Conservation (phyloP, 1,140 invertebrate genomes). For the Tigriopus japonicus region DNA sequence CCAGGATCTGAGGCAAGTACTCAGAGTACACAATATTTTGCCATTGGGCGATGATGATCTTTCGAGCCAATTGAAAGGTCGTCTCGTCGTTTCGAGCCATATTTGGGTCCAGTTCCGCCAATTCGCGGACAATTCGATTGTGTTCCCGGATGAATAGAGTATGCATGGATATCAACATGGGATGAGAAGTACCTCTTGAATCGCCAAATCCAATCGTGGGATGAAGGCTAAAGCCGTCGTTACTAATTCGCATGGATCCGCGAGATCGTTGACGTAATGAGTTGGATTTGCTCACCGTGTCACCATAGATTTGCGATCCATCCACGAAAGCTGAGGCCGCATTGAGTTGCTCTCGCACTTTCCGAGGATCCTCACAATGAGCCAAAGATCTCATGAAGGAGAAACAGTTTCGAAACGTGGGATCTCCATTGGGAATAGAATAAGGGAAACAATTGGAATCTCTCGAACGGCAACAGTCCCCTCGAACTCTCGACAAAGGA, state of each 20-base stretch:
- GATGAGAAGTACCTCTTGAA: too few species aligned
- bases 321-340: constrained; percentile 90
- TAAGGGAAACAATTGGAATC: too few species aligned
- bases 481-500: constrained; percentile 30
- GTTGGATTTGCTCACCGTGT: constrained; percentile 54
- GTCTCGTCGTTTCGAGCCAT: constrained; percentile 21
- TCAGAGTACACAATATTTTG: constrained; percentile 18
- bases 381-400: background rate
- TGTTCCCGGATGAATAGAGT: constrained; percentile 45
- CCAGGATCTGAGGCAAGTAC: constrained; percentile 33
- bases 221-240: constrained; percentile 49
- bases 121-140: constrained; percentile 55
- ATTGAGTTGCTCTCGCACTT: constrained; percentile 80
- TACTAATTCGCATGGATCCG: constrained; percentile 51
- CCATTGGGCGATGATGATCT: constrained; percentile 19
- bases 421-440: too few species aligned
- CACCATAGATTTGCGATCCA: constrained; percentile 90
- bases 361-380: background rate
- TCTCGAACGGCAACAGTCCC: too few species aligned
- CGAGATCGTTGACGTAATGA: constrained; percentile 60
- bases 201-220: constrained; percentile 21
- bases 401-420: background rate
- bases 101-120: constrained; percentile 34
- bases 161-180: background rate
- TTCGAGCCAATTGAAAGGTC: constrained; percentile 18